These are phyloP conservation scores for Pseudanteris insignis DNA, from an alignment of 2,888 invertebrate genomes.

Conservation along the genomic window DNA sequence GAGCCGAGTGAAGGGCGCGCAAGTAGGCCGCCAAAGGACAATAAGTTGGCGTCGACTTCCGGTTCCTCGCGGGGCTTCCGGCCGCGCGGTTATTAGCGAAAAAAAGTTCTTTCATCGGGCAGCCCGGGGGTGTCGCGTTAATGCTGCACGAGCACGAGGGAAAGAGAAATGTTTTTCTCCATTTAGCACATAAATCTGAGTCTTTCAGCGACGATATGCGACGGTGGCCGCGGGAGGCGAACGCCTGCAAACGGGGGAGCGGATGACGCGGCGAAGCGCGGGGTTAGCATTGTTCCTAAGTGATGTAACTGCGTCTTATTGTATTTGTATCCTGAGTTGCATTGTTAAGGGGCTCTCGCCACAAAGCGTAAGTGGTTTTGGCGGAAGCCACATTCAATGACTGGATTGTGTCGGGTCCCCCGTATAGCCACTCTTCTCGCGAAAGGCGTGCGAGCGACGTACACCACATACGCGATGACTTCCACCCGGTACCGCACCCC, in stretches of 20 bases:
- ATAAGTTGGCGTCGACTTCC: conserved; percentile 45
- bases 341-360: conserved; percentile 65
- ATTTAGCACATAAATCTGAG: conserved; percentile 65
- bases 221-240: conserved; percentile 9
- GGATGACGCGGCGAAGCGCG: conserved; percentile 37
- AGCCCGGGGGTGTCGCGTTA: conserved; percentile 44
- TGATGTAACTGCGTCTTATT: conserved; percentile 68
- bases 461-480: conserved; percentile 55
- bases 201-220: conserved; percentile 17
- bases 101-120: conserved; percentile 41
- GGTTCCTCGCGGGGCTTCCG: conserved; percentile 38
- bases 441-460: conserved; percentile 45
- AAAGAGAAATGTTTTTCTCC: conserved; percentile 64
- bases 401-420: conserved; percentile 60
- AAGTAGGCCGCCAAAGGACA: conserved; percentile 22
- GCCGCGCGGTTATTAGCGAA: conserved; percentile 45
- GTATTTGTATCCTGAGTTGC: conserved; percentile 67
- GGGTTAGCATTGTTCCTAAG: conserved; percentile 65
- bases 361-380: conserved; percentile 67
- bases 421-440: conserved; percentile 44
- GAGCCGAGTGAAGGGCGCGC: conserved; percentile 17
- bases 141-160: conserved; percentile 16
- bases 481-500: conserved; percentile 22
- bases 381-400: conserved; percentile 67
- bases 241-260: conserved; percentile 25